Base-by-base conservation (phyloP, 2,797 vertebrate genomes). In the Borostomias antarcticus region DNA sequence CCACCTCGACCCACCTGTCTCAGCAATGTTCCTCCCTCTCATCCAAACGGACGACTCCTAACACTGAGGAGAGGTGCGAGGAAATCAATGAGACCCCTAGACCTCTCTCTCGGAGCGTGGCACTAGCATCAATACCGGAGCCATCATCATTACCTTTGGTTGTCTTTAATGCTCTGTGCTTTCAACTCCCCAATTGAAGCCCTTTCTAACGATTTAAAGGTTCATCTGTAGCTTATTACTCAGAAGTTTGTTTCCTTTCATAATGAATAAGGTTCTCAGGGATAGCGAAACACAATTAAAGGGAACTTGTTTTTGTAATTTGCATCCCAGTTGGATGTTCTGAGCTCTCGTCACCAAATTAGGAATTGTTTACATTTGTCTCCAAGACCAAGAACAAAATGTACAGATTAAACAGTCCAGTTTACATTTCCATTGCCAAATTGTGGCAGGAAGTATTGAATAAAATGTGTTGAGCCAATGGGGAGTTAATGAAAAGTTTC, bases 191-290 rank as follows among this genome's bases (percentile, higher is more conserved):
- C 65, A 29, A 11, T 69, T 82, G 71, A 37, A 26, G 77, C n/a
- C 72, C 81, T 33, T 61, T 73, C 85, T 87, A 66, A 80, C 87
- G 90, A 88, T 90, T 88, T 86, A 75, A 86, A 76, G 50, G 68
- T 77, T 76, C 77, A 69, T 90, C 82, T 82, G 87, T 87, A 83
- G 87, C 85, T 86, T 81, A 85, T 89, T 85, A 84, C 88, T 88
- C 83, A 87, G 73, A 73, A 82, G 75, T 77, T 88, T 81, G 73
- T 71, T 84, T 85, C 79, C 76, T 80, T 79, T 90, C 60, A 76
- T 86, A 82, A 81, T 85, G 71, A 88, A 88, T 85, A 88, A 77
- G 79, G 86, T 90, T 92, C 92, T 93, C 91, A 92, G 92, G 93
- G 91, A 93, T 84, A 80, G 87, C 79, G 82, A 87, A 87, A 84